Percentiles rank a stretch among this genome's conserved stretches.
These are phyloP conservation scores for Thecocarcelia acutangulata DNA, from an alignment of 2,888 invertebrate genomes.

Conservation along the genomic window DNA sequence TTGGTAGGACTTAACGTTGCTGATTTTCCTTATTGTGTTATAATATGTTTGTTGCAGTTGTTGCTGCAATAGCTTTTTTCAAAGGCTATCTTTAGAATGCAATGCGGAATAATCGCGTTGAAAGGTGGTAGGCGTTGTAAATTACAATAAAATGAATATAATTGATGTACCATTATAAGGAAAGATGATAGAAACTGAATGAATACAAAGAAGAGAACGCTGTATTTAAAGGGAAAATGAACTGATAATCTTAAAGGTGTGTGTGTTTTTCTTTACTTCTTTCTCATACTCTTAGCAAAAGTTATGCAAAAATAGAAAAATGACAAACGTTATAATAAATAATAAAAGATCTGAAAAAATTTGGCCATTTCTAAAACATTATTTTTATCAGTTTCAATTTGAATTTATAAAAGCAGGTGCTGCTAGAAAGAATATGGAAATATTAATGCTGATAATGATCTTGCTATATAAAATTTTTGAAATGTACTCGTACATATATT, in stretches of 20 bases:
- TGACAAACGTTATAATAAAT: conserved; percentile 30
- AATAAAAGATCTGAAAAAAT: conserved; percentile 2
- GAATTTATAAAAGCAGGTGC: conserved; percentile 45
- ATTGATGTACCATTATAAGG: conserved; percentile 66
- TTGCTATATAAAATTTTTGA: neutral
- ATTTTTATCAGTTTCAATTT: conserved; percentile 28
- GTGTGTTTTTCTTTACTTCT: neutral
- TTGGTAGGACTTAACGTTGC: conserved; percentile 53
- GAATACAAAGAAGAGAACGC: conserved; percentile 32
- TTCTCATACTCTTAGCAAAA: neutral
- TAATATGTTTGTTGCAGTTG: conserved; percentile 18
- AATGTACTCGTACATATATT: no score
- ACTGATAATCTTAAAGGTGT: conserved; percentile 58
- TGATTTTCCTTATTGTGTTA: conserved; percentile 50
- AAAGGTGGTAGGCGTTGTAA: conserved; percentile 70
- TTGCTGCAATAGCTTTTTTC: conserved; percentile 34
- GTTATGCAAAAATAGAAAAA: conserved; percentile 31
- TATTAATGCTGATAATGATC: neutral
- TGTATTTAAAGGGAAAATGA: conserved; percentile 52
- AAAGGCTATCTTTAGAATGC: conserved; percentile 64
- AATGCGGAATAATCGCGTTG: conserved; percentile 67
- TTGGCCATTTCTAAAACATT: conserved; percentile 10
- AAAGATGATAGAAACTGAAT: conserved; percentile 39
- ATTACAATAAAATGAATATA: conserved; percentile 70
- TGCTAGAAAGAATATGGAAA: conserved; percentile 3